Evolutionary conservation across 2,113 vertebrate species (phyloP).

Genomic region (Hippopotamus amphibius): DNA sequence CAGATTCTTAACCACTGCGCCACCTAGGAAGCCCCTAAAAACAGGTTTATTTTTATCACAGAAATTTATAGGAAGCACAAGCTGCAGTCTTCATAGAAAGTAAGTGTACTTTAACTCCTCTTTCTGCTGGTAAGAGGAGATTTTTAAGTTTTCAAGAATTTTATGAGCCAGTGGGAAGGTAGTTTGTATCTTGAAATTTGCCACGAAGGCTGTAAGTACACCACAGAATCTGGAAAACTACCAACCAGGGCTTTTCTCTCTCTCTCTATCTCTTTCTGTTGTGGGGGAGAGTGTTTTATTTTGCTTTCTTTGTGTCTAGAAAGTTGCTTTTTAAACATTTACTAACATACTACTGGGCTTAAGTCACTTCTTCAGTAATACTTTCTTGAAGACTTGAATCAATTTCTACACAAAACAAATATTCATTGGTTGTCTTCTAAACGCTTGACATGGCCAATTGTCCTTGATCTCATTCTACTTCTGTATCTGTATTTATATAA

Average conservation of each 20-base stretch:
- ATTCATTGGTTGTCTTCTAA: not conserved
- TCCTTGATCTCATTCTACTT: not conserved
- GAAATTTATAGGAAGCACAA: not conserved
- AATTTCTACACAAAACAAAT: not conserved
- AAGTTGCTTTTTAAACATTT: not conserved
- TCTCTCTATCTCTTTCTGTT: not conserved
- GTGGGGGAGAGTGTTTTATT: not conserved
- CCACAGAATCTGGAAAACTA: not conserved
- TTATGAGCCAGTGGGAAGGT: not conserved
- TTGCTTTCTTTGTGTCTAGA: not conserved
- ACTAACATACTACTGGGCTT: not conserved
- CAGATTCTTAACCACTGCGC: too few species aligned
- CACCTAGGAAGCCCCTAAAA: not conserved
- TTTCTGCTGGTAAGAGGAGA: not conserved
- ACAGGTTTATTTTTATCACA: not conserved
- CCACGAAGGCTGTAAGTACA: not conserved
- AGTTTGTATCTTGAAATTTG: not conserved
- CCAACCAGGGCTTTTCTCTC: not conserved
- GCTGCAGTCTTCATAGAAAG: not conserved
- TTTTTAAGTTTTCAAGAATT: not conserved
- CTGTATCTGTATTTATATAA: not conserved
- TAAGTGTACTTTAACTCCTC: not conserved
- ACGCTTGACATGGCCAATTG: not conserved
- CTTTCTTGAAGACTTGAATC: not conserved
- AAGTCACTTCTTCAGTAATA: not conserved